phyloP scores from a whole-genome alignment of 1,140 invertebrate species.

The Pseudomyrmex dendroicus region DNA sequence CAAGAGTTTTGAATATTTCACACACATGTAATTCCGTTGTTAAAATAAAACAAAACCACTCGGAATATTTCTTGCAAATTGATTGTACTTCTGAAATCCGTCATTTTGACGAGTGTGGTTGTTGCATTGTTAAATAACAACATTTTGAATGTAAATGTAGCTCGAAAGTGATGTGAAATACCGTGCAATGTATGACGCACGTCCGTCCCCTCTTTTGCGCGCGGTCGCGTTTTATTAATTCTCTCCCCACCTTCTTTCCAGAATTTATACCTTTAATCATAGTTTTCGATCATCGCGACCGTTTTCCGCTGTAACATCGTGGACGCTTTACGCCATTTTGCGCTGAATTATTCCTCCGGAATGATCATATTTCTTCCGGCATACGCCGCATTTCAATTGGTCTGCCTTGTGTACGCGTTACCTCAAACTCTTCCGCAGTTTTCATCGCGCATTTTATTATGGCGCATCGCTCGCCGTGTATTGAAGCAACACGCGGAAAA shows the following conservation, averaged over 20 bases:
- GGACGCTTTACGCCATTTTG: conserved; percentile 31
- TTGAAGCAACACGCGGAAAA: conserved; percentile 54
- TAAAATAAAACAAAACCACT: no score
- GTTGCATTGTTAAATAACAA: background rate
- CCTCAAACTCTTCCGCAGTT: conserved; percentile 45
- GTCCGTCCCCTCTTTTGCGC: background rate
- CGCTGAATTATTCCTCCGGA: conserved; percentile 55
- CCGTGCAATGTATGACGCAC: background rate
- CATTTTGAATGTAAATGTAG: conserved; percentile 15
- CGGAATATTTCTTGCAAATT: no score
- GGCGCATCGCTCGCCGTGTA: conserved; percentile 43
- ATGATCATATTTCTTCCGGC: conserved; percentile 56
- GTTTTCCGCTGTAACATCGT: conserved; percentile 10
- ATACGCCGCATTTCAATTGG: conserved; percentile 57
- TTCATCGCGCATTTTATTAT: conserved; percentile 65
- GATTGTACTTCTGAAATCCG: no score
- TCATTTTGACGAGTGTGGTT: no score
- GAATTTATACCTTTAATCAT: conserved; percentile 61
- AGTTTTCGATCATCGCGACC: conserved; percentile 45
- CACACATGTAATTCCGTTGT: no score
- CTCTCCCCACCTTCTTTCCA: conserved; percentile 4
- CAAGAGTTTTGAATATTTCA: no score
- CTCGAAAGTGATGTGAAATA: background rate
- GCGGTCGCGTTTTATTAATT: conserved; percentile 49
- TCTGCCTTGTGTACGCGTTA: conserved; percentile 45